Evolutionary conservation across 2,888 invertebrate species (phyloP).

Genomic region (Pristionchus fissidentatus): DNA sequence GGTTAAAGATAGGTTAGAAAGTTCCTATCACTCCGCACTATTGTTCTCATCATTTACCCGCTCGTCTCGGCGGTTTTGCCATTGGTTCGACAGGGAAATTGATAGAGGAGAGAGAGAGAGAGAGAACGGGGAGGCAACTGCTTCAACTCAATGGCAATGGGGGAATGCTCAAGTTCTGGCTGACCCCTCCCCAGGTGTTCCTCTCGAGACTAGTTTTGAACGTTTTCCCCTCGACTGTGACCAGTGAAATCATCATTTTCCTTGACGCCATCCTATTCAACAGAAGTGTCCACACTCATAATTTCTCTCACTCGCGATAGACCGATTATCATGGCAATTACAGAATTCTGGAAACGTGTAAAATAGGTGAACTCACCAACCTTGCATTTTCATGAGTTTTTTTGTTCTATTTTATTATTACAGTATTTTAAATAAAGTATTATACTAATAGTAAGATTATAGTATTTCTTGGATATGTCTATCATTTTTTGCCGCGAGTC

Average conservation of each 20-base stretch:
- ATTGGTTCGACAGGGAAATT: not conserved
- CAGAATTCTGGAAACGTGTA: not conserved
- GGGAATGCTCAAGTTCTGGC: constrained; percentile 33
- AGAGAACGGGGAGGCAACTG: not conserved
- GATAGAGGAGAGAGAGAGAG: not conserved
- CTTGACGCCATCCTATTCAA: not conserved
- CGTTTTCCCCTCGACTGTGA: not conserved
- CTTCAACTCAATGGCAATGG: not conserved
- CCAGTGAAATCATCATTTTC: constrained; percentile 11
- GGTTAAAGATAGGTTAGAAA: not conserved
- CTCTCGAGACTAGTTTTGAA: not conserved
- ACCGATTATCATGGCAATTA: not conserved
- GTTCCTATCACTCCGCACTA: constrained; percentile 13
- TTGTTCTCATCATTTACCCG: not conserved
- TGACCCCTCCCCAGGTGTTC: not conserved
- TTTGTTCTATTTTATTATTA: not conserved
- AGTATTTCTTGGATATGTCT: not conserved
- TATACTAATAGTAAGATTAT: not conserved
- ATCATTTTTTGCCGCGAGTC: not conserved
- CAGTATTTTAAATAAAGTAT: too few relatives aligned
- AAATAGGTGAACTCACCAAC: not conserved
- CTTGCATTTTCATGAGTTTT: not conserved
- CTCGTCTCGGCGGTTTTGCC: constrained; percentile 19
- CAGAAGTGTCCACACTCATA: not conserved
- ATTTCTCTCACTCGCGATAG: not conserved